phyloP scores from a whole-genome alignment of 2,113 vertebrate species.

The Heterotilapia buettikoferi region DNA sequence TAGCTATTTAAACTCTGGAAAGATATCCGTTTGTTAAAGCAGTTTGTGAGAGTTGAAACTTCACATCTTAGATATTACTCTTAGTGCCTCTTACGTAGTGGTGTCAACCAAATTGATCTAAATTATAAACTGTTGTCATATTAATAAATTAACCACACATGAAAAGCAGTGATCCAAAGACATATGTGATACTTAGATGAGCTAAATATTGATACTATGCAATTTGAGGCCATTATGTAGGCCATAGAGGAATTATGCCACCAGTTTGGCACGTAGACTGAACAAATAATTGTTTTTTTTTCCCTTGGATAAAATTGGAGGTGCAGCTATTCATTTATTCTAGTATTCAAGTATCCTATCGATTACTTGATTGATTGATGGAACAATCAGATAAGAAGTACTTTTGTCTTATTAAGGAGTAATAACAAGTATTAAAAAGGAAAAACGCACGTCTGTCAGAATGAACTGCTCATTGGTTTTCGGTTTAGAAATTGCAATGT shows the following conservation, averaged over 20 bases:
- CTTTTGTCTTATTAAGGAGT: not conserved
- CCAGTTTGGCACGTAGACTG: not conserved
- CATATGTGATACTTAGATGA: not conserved
- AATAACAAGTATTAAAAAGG: not conserved
- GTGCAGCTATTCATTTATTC: not conserved
- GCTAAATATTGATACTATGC: constrained; percentile 3
- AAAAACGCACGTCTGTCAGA: not conserved
- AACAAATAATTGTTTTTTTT: not conserved
- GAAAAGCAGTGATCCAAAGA: not conserved
- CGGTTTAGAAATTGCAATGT: not conserved
- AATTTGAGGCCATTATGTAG: constrained; percentile 25
- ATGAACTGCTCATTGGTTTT: not conserved
- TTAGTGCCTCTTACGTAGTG: not conserved
- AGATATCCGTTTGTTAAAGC: not conserved
- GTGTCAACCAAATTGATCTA: not conserved
- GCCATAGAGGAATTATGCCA: constrained; percentile 1
- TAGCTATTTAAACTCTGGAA: not conserved
- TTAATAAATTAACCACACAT: not conserved
- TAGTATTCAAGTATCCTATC: not conserved
- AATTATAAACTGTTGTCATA: not conserved
- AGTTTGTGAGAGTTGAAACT: not conserved
- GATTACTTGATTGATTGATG: not conserved
- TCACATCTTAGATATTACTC: not conserved
- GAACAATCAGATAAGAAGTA: not conserved
- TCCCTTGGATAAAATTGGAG: not conserved